Percentiles rank a stretch among this genome's conserved stretches.
Evolutionary conservation across 2,888 invertebrate genomes (phyloP).

Genomic region (Oligia strigilis): DNA sequence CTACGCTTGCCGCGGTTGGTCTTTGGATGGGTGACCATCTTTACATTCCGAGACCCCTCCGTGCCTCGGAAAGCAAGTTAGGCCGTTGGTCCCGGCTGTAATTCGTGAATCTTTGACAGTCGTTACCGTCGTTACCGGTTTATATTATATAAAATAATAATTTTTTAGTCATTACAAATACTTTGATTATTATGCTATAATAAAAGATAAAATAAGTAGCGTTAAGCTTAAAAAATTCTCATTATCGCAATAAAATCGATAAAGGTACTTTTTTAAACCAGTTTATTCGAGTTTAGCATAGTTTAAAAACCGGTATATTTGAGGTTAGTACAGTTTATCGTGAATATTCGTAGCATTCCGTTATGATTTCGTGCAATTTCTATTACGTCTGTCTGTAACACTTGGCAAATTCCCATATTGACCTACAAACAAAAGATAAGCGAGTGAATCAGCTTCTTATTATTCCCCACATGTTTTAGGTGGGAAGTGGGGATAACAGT

Average conservation of each 20-base stretch:
- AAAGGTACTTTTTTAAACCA: conserved; percentile 14
- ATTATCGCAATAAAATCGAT: conserved; percentile 18
- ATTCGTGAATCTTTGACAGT: no score
- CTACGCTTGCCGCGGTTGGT: no score
- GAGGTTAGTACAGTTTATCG: conserved; percentile 25
- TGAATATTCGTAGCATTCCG: conserved; percentile 37
- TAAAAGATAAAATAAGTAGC: conserved; percentile 5
- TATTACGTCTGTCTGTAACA: conserved; percentile 41
- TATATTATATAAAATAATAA: no score
- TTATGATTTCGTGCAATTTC: conserved; percentile 44
- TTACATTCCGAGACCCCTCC: no score
- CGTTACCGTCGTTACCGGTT: neutral
- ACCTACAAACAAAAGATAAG: conserved; percentile 63
- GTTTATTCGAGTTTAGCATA: conserved; percentile 11
- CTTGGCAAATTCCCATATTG: conserved; percentile 66
- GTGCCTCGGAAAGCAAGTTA: no score
- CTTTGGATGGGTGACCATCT: no score
- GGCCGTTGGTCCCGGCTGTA: no score
- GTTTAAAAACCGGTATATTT: conserved; percentile 14
- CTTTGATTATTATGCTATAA: neutral
- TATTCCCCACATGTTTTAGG: conserved; percentile 46
- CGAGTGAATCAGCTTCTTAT: conserved; percentile 60
- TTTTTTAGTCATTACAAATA: neutral
- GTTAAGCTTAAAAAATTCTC: neutral
- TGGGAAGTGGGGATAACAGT: conserved; percentile 17